These are phyloP conservation scores for Capitulum mitella DNA, from an alignment of 2,888 invertebrate genomes.

Conservation along the genomic window DNA sequence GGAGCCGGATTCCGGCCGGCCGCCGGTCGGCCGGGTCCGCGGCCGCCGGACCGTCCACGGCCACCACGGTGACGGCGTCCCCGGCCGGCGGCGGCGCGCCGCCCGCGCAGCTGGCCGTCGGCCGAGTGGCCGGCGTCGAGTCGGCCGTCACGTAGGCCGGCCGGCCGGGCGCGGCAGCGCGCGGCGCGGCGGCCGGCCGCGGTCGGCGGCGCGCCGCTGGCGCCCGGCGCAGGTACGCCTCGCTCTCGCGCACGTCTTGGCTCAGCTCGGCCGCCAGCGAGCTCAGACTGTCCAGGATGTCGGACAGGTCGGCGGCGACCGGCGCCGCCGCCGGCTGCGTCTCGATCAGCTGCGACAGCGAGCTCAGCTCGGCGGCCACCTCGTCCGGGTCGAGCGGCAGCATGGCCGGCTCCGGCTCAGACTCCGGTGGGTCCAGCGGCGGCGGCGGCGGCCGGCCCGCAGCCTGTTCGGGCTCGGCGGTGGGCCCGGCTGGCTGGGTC, in stretches of 20 bases:
- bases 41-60: no score
- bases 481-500: neutral
- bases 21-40: no score
- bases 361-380: conserved; percentile 3
- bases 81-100: neutral
- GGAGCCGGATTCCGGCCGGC: no score
- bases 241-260: neutral
- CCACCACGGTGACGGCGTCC: neutral
- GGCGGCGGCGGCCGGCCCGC: neutral
- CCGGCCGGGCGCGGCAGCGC: neutral
- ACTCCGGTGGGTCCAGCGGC: neutral
- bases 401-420: neutral
- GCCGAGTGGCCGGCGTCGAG: neutral
- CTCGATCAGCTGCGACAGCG: neutral
- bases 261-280: conserved; percentile 11
- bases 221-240: neutral
- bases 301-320: neutral
- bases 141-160: neutral
- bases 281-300: conserved; percentile 9
- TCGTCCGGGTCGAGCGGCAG: neutral
- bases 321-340: neutral
- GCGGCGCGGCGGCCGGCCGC: neutral
- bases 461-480: neutral
- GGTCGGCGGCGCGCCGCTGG: neutral
- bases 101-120: neutral